Evolutionary conservation across 2,888 invertebrate genomes (phyloP).

Genomic region (Agrochola macilenta): DNA sequence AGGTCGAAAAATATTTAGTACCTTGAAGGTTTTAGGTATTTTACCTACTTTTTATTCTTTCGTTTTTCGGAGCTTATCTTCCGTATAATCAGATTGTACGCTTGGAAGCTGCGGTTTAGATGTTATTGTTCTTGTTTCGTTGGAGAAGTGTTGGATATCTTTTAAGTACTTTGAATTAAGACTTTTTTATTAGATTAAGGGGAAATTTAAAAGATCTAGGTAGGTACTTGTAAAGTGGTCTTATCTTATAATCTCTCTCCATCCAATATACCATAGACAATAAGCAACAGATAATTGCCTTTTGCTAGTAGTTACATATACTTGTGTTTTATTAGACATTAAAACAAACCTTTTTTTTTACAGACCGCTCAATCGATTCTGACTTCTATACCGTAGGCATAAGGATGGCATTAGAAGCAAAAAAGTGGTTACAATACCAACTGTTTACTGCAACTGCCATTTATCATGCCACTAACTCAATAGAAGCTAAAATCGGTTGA

Average conservation of each 20-base stretch:
- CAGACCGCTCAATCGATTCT: too few species aligned
- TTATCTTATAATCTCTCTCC: too few species aligned
- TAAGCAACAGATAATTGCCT: fast-evolving
- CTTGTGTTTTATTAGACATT: not conserved
- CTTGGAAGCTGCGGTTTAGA: constrained; percentile 11
- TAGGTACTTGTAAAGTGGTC: not conserved
- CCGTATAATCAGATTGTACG: constrained; percentile 51
- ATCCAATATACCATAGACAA: not conserved
- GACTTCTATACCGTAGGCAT: too few species aligned
- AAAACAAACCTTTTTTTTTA: too few species aligned
- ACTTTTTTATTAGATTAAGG: not conserved
- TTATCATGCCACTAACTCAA: too few species aligned
- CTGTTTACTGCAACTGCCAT: too few species aligned
- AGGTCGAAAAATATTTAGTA: constrained; percentile 36
- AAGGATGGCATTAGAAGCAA: too few species aligned
- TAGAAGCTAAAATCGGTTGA: too few species aligned
- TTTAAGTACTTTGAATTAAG: constrained; percentile 13
- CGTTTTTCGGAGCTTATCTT: constrained; percentile 29
- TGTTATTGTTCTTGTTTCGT: constrained; percentile 38
- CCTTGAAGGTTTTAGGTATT: constrained; percentile 33
- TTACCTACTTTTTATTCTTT: constrained; percentile 18
- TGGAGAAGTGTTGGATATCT: constrained; percentile 9
- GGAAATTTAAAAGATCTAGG: not conserved
- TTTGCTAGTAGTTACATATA: not conserved
- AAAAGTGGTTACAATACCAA: too few species aligned